Base-by-base conservation (phyloP, 2,113 vertebrate species). In the Neodontobutis hainanensis region DNA sequence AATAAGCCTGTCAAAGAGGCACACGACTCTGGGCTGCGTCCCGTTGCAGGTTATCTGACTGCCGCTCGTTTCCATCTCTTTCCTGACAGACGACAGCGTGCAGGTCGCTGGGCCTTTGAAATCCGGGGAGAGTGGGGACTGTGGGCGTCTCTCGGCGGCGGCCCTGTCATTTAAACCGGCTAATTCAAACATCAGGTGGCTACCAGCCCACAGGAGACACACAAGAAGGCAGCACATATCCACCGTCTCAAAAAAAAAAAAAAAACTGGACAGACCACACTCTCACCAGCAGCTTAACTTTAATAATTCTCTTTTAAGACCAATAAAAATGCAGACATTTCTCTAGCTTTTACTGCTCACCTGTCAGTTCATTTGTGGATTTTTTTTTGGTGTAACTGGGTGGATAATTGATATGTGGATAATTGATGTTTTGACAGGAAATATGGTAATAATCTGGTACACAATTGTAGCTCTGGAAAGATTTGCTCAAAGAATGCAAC, bases 1-100 rank as follows among this genome's bases (percentile, higher is more conserved):
- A 92, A 92, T 93, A 91, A 94, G 88, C 83, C 93, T 91, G 82
- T 93, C 90, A 88, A 89, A 87, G 85, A 86, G 87, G 85, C 78
- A 12, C 55, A 78, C 34, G 61, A 74, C 86, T 90, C 79, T 69
- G 81, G 85, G 89, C 87, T 78, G 59, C 14, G 44, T 88, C 90
- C 85, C 59, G 15, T 6, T 60, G 56, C 89, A 80, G 90, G 91
- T 94, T 93, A 92, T 93, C 89, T 90, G 85, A 11, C 66, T 73
- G 57, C 81, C 81, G 51, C 93, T 92, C 78, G 48, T 90, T 91
- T 90, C 85, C 80, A 78, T 90, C 85, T 88, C 68, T 83, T 85
- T 72, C 57, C 78, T 82, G 84, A 82, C 69, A 86, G 80, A 53
- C 68, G 58, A 66, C 78, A 78, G 72, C 72, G 64, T 62, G 73